Conservation (phyloP, 2,888 invertebrate genomes). For the Rosalia funebris region DNA sequence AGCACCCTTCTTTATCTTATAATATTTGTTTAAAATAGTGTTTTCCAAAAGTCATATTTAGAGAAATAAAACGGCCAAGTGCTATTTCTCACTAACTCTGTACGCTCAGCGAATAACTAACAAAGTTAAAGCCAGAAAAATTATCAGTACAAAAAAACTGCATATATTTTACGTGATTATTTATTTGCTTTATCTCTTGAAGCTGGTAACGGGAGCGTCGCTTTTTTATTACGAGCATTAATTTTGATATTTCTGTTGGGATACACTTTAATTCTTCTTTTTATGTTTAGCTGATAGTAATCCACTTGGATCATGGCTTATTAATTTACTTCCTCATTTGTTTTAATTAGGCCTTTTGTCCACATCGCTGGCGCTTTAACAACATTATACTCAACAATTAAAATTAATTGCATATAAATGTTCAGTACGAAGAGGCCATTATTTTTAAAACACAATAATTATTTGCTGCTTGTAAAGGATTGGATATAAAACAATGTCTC, state of each 20-base stretch:
- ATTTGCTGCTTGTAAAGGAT: conserved; percentile 16
- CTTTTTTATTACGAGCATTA: background rate
- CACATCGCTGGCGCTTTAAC: conserved; percentile 27
- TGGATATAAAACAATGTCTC: conserved; percentile 5
- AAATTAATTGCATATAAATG: conserved; percentile 36
- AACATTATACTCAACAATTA: conserved; percentile 34
- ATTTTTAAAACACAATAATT: conserved; percentile 29
- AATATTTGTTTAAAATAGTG: no score
- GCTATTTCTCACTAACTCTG: no score
- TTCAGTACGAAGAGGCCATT: conserved; percentile 23
- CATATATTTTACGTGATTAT: background rate
- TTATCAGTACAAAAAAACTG: background rate
- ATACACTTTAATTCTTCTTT: conserved; percentile 29
- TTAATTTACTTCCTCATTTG: conserved; percentile 32
- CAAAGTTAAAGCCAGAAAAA: no score
- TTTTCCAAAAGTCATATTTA: no score
- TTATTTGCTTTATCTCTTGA: background rate
- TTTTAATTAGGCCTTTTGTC: conserved; percentile 36
- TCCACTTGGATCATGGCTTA: conserved; percentile 26
- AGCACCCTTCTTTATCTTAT: no score
- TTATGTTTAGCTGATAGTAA: conserved; percentile 29
- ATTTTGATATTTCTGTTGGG: background rate
- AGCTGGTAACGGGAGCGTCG: background rate
- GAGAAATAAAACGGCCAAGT: no score
- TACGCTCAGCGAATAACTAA: no score